Evolutionary conservation across 2,113 vertebrate genomes (phyloP).

Genomic region (Chrysemys picta): DNA sequence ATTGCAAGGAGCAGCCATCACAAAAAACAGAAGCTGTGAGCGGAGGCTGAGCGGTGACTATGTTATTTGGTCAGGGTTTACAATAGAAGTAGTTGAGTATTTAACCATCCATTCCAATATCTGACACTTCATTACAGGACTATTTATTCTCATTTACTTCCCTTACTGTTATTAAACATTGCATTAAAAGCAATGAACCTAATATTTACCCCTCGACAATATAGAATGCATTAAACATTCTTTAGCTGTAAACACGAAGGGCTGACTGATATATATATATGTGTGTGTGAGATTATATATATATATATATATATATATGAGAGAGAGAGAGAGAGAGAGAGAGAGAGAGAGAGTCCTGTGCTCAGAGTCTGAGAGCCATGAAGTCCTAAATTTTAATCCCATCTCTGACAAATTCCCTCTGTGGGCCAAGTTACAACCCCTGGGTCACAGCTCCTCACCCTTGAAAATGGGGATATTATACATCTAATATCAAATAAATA

Average conservation of each 20-base stretch:
- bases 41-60: neutral
- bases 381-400: no score
- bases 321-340: no score
- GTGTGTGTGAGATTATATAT: no score
- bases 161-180: neutral
- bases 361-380: neutral
- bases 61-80: neutral
- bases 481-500: neutral
- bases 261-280: neutral
- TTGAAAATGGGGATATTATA: neutral
- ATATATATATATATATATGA: no score
- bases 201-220: neutral
- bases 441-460: neutral
- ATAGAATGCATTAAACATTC: neutral
- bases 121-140: neutral
- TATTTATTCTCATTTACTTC: neutral
- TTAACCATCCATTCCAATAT: neutral
- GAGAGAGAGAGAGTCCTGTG: neutral
- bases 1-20: neutral
- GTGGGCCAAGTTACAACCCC: neutral
- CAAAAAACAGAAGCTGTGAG: neutral
- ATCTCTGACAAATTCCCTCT: no score
- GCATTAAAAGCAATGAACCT: neutral
- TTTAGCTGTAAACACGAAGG: neutral
- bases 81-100: neutral